Evolutionary conservation across 1,140 invertebrate genomes (phyloP).

Genomic region (Gryon sp.): DNA sequence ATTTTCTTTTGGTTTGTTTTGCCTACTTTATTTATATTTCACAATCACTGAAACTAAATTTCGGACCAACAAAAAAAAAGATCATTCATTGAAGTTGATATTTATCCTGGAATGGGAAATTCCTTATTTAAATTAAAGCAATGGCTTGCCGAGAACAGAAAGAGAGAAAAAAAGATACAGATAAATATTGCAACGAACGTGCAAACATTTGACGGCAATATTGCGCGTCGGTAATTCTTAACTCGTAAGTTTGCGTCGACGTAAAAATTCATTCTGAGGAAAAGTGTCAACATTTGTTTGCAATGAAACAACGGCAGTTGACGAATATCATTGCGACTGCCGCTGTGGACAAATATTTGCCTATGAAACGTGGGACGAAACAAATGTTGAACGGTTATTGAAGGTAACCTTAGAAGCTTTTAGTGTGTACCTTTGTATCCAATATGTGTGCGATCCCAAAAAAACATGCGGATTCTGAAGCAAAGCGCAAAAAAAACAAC

Average conservation of each 20-base stretch:
- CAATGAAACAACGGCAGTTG: slow-evolving; percentile 36
- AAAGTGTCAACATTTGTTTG: slow-evolving; percentile 38
- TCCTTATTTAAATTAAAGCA: too few relatives aligned
- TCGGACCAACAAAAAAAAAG: too few relatives aligned
- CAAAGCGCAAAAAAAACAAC: slow-evolving; percentile 7
- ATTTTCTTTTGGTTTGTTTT: too few relatives aligned
- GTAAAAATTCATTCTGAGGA: slow-evolving; percentile 34
- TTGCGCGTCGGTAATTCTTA: not conserved
- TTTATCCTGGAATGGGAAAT: too few relatives aligned
- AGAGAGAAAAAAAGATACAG: too few relatives aligned
- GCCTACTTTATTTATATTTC: too few relatives aligned
- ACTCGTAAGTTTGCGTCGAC: not conserved
- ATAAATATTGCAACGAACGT: not conserved
- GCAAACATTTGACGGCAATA: slow-evolving; percentile 3
- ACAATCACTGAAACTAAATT: too few relatives aligned
- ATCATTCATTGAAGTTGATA: too few relatives aligned
- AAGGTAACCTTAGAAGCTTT: slow-evolving; percentile 43
- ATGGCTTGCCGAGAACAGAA: too few relatives aligned
- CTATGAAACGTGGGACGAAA: slow-evolving; percentile 36
- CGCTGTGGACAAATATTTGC: too few relatives aligned
- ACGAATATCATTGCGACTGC: slow-evolving; percentile 39
- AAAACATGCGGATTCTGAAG: slow-evolving; percentile 12
- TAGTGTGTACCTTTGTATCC: slow-evolving; percentile 25
- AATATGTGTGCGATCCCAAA: slow-evolving; percentile 21
- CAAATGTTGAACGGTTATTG: slow-evolving; percentile 51